A percentile compares a stretch with the other conserved stretches of the same genome.
These are phyloP conservation scores for Mylabris sibirica DNA, from an alignment of 2,888 invertebrate genomes.

Conservation along the genomic window DNA sequence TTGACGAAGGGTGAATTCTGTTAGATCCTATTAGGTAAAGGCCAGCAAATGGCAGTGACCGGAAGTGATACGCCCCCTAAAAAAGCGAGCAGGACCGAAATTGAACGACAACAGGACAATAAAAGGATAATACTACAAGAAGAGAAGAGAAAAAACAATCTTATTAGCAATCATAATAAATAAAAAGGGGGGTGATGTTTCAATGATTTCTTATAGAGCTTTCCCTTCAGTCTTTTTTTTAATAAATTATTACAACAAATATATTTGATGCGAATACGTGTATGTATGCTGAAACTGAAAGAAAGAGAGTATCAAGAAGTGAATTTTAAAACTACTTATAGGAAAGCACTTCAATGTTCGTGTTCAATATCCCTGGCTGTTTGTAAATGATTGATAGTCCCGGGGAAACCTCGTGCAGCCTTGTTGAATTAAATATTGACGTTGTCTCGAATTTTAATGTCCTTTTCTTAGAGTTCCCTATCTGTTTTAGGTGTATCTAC, in stretches of 20 bases:
- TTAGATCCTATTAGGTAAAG: slow-evolving; percentile 31
- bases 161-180: neutral
- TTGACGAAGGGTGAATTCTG: slow-evolving; percentile 12
- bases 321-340: slow-evolving; percentile 48
- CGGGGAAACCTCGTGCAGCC: slow-evolving; percentile 50
- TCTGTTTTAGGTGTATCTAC: slow-evolving; percentile 23
- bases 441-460: slow-evolving; percentile 51
- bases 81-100: neutral
- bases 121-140: neutral
- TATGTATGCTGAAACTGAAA: neutral
- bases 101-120: neutral
- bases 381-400: slow-evolving; percentile 59
- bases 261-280: neutral
- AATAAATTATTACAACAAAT: neutral
- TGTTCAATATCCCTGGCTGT: slow-evolving; percentile 48
- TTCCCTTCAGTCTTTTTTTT: neutral
- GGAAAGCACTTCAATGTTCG: slow-evolving; percentile 43
- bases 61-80: slow-evolving; percentile 38
- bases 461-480: slow-evolving; percentile 21
- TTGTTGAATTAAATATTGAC: slow-evolving; percentile 52
- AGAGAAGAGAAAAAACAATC: neutral
- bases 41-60: slow-evolving; percentile 43
- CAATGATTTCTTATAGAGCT: neutral
- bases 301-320: slow-evolving; percentile 38
- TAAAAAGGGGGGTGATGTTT: neutral